A percentile compares a stretch with the other conserved stretches of the same genome.
These are phyloP conservation scores for Hydrotaea diabolus DNA, from an alignment of 2,888 invertebrate species.

Conservation along the genomic window DNA sequence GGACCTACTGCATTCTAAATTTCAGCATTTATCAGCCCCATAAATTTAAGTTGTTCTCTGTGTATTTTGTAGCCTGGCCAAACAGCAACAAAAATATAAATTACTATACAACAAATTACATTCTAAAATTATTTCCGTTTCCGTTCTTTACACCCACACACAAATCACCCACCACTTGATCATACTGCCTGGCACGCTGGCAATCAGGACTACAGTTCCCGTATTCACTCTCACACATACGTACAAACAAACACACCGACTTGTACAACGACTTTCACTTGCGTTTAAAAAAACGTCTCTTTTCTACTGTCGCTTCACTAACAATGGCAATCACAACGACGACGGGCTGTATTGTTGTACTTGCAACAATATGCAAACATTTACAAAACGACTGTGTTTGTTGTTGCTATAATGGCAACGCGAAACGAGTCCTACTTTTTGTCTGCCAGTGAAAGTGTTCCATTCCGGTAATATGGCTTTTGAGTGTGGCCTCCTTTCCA, in stretches of 20 bases:
- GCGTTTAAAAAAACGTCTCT: not conserved
- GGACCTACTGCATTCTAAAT: no score
- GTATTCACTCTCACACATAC: not conserved
- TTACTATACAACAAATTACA: not conserved
- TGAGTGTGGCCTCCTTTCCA: not conserved
- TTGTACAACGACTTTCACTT: not conserved
- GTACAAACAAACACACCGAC: no score
- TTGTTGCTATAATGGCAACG: not conserved
- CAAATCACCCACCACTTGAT: not conserved
- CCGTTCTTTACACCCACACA: not conserved
- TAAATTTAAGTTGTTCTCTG: no score
- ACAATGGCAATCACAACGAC: not conserved
- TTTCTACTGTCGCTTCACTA: not conserved
- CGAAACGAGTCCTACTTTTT: not conserved
- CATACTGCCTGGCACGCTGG: not conserved
- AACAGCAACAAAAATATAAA: not conserved
- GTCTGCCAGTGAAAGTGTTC: not conserved
- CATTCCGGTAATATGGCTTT: not conserved
- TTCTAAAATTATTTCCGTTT: not conserved
- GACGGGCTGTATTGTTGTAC: no score
- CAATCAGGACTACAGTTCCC: not conserved
- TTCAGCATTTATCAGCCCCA: no score
- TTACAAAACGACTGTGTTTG: constrained; percentile 7
- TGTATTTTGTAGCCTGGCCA: not conserved
- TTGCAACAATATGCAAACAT: constrained; percentile 2